phyloP scores from a whole-genome alignment of 2,888 invertebrate species.

The Ennomos fuscantarius region DNA sequence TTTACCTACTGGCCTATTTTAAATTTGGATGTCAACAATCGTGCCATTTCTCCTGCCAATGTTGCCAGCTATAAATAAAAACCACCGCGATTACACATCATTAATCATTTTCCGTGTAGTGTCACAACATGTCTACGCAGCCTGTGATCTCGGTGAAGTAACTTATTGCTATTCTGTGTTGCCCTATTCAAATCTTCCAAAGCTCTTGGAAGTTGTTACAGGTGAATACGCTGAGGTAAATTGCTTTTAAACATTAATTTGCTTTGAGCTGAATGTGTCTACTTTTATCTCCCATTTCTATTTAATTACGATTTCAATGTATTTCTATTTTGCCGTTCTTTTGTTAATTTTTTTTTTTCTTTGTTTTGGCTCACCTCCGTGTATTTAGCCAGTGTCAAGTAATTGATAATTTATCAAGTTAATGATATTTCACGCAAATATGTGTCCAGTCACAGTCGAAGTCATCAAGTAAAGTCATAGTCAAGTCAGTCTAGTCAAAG shows the following conservation, averaged over 20 bases:
- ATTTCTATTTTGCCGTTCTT: too few relatives aligned
- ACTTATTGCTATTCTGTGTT: conserved; percentile 46
- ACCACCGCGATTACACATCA: conserved; percentile 70
- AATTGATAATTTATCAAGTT: too few relatives aligned
- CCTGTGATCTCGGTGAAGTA: conserved; percentile 66
- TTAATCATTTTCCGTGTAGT: conserved; percentile 74
- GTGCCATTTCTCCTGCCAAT: conserved; percentile 56
- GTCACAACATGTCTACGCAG: conserved; percentile 73
- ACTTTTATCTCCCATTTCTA: too few relatives aligned
- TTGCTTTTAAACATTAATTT: conserved; percentile 59
- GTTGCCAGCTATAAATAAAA: conserved; percentile 68
- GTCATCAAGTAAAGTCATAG: too few relatives aligned
- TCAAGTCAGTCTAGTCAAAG: too few relatives aligned
- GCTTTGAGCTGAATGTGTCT: conserved; percentile 19
- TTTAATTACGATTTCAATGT: conserved; percentile 1
- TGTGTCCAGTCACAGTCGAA: too few relatives aligned
- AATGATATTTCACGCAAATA: too few relatives aligned
- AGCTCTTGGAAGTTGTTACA: conserved; percentile 23
- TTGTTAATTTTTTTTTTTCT: too few relatives aligned
- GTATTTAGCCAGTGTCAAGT: too few relatives aligned
- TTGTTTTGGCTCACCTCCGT: too few relatives aligned
- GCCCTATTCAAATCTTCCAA: conserved; percentile 42
- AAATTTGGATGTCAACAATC: conserved; percentile 69
- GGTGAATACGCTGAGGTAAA: conserved; percentile 51
- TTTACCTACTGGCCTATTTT: conserved; percentile 71